Base-by-base conservation (phyloP, 2,113 vertebrate species). In the Arothron firmamentum region DNA sequence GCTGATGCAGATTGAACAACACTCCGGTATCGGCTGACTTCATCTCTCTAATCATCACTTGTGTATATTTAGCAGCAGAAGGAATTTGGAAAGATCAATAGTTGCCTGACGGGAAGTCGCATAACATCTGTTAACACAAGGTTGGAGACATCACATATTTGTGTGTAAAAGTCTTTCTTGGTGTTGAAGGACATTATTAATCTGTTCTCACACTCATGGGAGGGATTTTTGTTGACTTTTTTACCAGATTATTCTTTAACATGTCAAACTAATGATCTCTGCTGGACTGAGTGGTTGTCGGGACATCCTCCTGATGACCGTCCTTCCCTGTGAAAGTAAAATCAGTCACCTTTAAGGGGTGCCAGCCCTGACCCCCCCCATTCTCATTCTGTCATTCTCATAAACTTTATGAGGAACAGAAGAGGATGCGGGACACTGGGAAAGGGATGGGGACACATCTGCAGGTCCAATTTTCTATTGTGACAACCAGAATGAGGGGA, bases 401-500 rank as follows among this genome's bases (percentile, higher is more conserved):
- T 56, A 60, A 18, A 68, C 68, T 7, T 56, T 56, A 54, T 28
- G 34, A 72, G 56, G 42, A 67, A 28, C 4, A 48, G 28, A 64
- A 15, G 46, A 45, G 41, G 61, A 53, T 25, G 61, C 59, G 20
- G 14, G 59, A 42, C 45, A 17, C 38, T 45, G 9, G 7, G 31
- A 54, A 18, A 51, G 38, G 53, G 47, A 31, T 46, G 52, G 76
- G 78, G 75, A 79, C 80, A 75, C 73, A 69, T 78, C 73, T 79
- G 68, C 52, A 48, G 62, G 64, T 71, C 66, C 82, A 82, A 74
- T 84, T 81, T 81, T 79, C 62, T 66, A 2, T 70, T 12, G n/a
- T 84, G 81, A 84, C 80, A 84, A 75, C 55, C 56, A 55, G 66
- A 82, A 83, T 77, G 60, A 82, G 74, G 71, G 69, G 74, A 80